Base-by-base conservation (phyloP, 2,797 vertebrate species). In the Hyperoplus immaculatus region DNA sequence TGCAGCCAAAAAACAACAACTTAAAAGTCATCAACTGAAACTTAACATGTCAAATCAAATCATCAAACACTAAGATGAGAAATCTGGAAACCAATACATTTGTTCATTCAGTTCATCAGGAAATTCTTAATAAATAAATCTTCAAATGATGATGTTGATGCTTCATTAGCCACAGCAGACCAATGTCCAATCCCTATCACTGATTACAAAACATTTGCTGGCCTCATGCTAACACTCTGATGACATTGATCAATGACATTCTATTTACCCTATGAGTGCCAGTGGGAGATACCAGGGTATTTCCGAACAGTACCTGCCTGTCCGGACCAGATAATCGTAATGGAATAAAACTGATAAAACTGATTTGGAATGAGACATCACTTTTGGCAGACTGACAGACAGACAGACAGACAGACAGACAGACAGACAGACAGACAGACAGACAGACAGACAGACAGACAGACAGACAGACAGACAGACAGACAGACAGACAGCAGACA, bases 281-380 rank as follows among this genome's bases (percentile, higher is more conserved):
- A 69, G 42, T 9, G 18, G 12, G 51, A 85, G 86, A 87, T 81
- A 77, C 16, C 55, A 11, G 69, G 13, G 56, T 9, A 66, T 79
- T 86, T 83, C 80, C 15, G 7, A 75, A 74, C 65, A 60, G 51
- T 41, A 56, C 61, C 70, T 55, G 75, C 72, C 51, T 69, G 73
- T 81, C 81, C 46, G 11, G 65, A 55, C 49, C 45, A 75, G 67
- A 88, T 92, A 92, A 92, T 88, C 90, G 90, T 83, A 92, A 92
- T 89, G 84, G 80, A 84, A 78, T 83, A 88, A 93, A 29, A 29
- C 29, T 29, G 29, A 29, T 29, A 29, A 29, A 29, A 89, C 75
- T 61, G 82, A 90, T 93, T 90, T 72, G 75, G 58, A 83, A 80
- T 59, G 71, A 86, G 75, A 77, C 72, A 78, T 89, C 82, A 78